Conservation (phyloP, 2,797 vertebrate genomes). For the Micromesistius poutassou region DNA sequence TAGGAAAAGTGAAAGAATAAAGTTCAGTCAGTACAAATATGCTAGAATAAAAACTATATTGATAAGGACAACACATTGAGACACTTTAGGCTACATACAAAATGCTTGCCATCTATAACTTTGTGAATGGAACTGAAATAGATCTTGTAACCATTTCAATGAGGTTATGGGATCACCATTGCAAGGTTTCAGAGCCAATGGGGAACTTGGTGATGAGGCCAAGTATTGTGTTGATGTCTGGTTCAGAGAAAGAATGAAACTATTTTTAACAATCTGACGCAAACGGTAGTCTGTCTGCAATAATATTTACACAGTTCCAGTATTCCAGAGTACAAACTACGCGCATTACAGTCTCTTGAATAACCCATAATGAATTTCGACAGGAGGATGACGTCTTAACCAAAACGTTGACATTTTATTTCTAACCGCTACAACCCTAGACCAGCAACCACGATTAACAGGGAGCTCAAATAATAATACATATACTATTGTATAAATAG, state of each 20-base stretch:
- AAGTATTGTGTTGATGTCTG: too few relatives aligned
- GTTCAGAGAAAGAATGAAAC: background rate
- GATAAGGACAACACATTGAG: background rate
- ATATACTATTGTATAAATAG: too few relatives aligned
- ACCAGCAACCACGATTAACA: too few relatives aligned
- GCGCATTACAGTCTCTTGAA: too few relatives aligned
- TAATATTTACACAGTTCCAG: too few relatives aligned
- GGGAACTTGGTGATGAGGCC: background rate
- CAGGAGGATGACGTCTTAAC: too few relatives aligned
- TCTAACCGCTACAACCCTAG: too few relatives aligned
- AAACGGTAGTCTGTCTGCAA: background rate
- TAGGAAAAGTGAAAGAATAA: background rate
- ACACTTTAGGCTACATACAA: background rate
- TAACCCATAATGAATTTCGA: too few relatives aligned
- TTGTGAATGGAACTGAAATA: background rate
- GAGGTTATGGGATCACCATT: background rate
- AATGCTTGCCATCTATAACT: background rate
- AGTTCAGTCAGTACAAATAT: background rate
- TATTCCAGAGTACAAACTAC: too few relatives aligned
- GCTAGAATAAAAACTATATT: background rate
- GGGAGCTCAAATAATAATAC: too few relatives aligned
- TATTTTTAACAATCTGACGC: background rate
- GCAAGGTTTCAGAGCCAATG: background rate
- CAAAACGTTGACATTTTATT: too few relatives aligned
- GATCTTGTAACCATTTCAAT: too few relatives aligned